A percentile compares a stretch with the other conserved stretches of the same genome.
Conservation (phyloP, 2,113 vertebrate genomes). For the Pangasianodon hypophthalmus region DNA sequence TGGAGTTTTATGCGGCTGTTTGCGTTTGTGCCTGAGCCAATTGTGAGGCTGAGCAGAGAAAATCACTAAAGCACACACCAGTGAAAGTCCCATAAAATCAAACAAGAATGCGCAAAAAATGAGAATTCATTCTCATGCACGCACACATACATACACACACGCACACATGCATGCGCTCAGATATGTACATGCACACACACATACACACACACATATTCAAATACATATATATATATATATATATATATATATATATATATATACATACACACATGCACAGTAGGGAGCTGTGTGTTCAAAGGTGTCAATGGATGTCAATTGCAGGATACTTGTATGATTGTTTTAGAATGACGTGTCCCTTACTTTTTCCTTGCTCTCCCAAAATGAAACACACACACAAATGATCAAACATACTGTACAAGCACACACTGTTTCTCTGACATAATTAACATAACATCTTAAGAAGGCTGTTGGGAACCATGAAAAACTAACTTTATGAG, state of each 20-base stretch:
- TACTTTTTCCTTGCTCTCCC: not conserved
- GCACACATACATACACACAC: not conserved
- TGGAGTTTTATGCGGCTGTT: slow-evolving; percentile 28
- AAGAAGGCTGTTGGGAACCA: not conserved
- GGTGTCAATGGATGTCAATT: slow-evolving; percentile 47
- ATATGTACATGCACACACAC: not conserved
- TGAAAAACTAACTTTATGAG: not conserved
- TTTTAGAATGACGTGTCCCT: slow-evolving; percentile 4
- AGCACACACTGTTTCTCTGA: not conserved
- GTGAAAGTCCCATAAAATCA: slow-evolving; percentile 37
- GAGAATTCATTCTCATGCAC: not conserved
- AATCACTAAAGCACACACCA: slow-evolving; percentile 21
- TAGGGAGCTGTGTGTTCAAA: slow-evolving; percentile 34
- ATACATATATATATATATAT: not conserved
- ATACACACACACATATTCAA: not conserved
- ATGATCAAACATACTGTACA: not conserved
- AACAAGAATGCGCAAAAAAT: slow-evolving; percentile 20
- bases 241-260: no score
- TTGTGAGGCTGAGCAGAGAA: not conserved
- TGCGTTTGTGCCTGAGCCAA: slow-evolving; percentile 29
- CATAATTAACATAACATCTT: slow-evolving; percentile 8
- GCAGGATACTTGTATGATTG: slow-evolving; percentile 46
- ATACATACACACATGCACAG: not conserved
- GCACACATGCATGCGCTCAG: no score
- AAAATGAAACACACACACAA: slow-evolving; percentile 1